Conservation (phyloP, 37 sponge, comb jelly and placozoan species). For the Axinella damicornis region DNA sequence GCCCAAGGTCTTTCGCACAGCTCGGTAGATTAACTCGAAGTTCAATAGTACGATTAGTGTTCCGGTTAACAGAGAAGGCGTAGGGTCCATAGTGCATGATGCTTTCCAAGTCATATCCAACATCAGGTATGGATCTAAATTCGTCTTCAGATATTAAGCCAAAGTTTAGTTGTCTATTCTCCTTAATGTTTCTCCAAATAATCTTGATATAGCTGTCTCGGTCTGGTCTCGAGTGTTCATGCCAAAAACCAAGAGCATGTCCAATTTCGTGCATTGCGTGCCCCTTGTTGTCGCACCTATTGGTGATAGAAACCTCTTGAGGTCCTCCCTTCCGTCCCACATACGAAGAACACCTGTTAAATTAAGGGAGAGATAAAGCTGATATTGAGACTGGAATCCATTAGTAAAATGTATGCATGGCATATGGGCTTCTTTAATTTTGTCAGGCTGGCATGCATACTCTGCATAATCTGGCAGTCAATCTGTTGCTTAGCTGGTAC, state of each 20-base stretch:
- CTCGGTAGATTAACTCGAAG: not conserved
- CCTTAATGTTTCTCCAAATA: slow-evolving; percentile 26
- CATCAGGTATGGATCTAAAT: not conserved
- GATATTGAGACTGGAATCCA: too few species aligned
- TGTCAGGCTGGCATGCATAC: too few species aligned
- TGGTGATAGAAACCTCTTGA: not conserved
- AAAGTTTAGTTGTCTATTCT: not conserved
- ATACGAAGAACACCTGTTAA: not conserved
- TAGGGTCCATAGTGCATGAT: slow-evolving; percentile 62
- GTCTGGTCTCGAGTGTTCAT: slow-evolving; percentile 67
- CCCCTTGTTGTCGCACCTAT: slow-evolving; percentile 7
- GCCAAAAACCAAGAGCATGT: slow-evolving; percentile 66
- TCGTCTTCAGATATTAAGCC: not conserved
- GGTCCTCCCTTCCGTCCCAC: not conserved
- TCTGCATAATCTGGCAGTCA: too few species aligned
- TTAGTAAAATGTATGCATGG: too few species aligned
- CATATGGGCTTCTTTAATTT: too few species aligned
- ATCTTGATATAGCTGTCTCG: slow-evolving; percentile 50
- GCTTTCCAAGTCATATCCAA: slow-evolving; percentile 60
- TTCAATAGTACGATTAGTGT: slow-evolving; percentile 18
- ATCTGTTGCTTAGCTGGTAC: too few species aligned
- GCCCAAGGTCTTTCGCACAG: slow-evolving; percentile 20
- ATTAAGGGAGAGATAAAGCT: too few species aligned
- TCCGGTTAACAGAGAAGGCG: slow-evolving; percentile 4
- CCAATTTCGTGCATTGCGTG: slow-evolving; percentile 68